Conservation (phyloP, 2,113 vertebrate species). For the Hydrochoerus hydrochaeris region DNA sequence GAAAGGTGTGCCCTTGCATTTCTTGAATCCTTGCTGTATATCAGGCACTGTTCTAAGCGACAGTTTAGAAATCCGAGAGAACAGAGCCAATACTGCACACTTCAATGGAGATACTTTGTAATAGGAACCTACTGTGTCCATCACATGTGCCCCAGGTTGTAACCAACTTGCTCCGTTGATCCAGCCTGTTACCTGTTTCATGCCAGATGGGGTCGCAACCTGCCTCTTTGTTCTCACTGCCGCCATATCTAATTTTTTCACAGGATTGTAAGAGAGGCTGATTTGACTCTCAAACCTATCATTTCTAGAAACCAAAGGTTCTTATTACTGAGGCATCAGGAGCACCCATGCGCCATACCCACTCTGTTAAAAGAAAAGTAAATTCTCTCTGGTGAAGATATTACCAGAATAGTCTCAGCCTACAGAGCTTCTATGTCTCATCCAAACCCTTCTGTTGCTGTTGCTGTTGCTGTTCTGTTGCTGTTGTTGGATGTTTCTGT, state of each 20-base stretch:
- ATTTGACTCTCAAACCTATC: slow-evolving; percentile 54
- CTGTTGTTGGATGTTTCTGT: no score
- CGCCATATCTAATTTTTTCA: slow-evolving; percentile 25
- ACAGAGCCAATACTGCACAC: not conserved
- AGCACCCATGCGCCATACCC: not conserved
- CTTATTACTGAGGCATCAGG: not conserved
- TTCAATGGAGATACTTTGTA: not conserved
- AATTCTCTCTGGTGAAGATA: not conserved
- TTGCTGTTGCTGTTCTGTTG: no score
- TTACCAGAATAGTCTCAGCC: not conserved
- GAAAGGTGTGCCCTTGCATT: not conserved
- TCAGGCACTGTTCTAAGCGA: not conserved
- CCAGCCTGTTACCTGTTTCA: not conserved
- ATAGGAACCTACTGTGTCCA: rapidly evolving
- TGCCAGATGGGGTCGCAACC: not conserved
- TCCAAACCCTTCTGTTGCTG: no score
- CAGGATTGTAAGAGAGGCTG: not conserved
- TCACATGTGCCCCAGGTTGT: not conserved
- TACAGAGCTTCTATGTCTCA: not conserved
- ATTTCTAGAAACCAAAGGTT: not conserved
- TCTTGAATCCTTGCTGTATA: not conserved
- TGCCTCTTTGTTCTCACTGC: not conserved
- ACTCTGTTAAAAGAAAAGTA: not conserved
- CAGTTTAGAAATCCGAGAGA: not conserved
- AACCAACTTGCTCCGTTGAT: not conserved